These are phyloP conservation scores for Aplodontia rufa DNA, from an alignment of 2,113 vertebrate genomes.

Conservation along the genomic window DNA sequence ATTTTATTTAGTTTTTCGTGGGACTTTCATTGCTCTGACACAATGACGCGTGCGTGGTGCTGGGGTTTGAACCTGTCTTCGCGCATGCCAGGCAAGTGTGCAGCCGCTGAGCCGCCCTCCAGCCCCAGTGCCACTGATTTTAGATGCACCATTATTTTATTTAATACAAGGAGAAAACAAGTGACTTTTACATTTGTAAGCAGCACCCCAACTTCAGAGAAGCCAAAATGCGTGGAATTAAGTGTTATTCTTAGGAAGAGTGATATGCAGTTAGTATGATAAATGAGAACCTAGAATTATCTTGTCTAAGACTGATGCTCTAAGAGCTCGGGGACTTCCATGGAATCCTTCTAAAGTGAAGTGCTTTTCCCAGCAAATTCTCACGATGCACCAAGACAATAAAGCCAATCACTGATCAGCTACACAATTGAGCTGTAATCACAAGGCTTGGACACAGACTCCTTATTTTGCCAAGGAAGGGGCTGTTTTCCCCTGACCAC, in stretches of 20 bases:
- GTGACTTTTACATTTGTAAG: neutral
- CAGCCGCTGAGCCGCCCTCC: no score
- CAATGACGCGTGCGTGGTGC: no score
- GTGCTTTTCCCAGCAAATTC: neutral
- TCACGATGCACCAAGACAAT: neutral
- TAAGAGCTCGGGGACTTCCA: neutral
- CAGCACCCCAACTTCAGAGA: neutral
- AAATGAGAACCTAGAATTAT: neutral
- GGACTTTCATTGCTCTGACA: no score
- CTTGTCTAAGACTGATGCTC: neutral
- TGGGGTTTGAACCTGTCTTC: no score
- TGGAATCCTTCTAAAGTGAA: neutral
- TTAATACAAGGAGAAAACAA: neutral
- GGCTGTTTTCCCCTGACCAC: accelerated
- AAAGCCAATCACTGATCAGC: neutral
- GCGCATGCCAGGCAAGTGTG: no score
- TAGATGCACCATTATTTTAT: neutral
- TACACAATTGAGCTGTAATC: neutral
- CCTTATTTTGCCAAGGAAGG: neutral
- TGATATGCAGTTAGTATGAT: neutral
- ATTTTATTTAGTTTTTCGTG: no score
- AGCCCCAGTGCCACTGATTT: no score
- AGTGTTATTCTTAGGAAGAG: neutral
- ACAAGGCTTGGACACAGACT: neutral
- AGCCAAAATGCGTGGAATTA: neutral